These are phyloP conservation scores for Bellardia pandia DNA, from an alignment of 2,888 invertebrate genomes.

Conservation along the genomic window DNA sequence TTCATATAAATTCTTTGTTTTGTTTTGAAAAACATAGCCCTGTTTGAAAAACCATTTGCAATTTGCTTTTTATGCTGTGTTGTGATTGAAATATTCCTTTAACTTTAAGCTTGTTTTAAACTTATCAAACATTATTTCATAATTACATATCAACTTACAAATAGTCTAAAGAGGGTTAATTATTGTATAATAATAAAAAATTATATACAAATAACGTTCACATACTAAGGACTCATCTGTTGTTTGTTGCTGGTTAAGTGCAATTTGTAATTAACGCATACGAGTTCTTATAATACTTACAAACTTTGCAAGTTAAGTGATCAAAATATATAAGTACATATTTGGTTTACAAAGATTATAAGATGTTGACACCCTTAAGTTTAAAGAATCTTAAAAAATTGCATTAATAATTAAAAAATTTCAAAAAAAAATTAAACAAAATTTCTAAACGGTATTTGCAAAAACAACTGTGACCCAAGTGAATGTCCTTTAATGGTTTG, in stretches of 20 bases:
- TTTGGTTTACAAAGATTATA: slow-evolving; percentile 26
- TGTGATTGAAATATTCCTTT: no score
- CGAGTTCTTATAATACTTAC: background rate
- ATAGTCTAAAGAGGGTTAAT: background rate
- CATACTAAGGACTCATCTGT: slow-evolving; percentile 53
- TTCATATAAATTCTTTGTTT: no score
- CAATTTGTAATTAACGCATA: slow-evolving; percentile 65
- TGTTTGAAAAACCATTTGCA: no score
- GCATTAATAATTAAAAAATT: background rate
- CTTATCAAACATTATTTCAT: no score
- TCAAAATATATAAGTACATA: slow-evolving; percentile 32
- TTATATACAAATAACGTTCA: background rate
- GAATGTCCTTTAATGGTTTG: slow-evolving; percentile 13
- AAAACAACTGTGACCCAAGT: slow-evolving; percentile 58
- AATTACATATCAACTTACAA: background rate
- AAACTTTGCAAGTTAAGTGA: slow-evolving; percentile 1
- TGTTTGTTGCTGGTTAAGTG: slow-evolving; percentile 57
- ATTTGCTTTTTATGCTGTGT: no score
- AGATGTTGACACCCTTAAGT: slow-evolving; percentile 23
- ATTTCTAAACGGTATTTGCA: background rate
- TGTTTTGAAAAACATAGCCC: no score
- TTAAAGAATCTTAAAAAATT: background rate
- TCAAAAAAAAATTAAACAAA: slow-evolving; percentile 9
- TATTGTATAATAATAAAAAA: slow-evolving; percentile 8
- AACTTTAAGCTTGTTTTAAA: no score